These are phyloP conservation scores for Arge pagana DNA, from an alignment of 2,888 invertebrate genomes.

Conservation along the genomic window DNA sequence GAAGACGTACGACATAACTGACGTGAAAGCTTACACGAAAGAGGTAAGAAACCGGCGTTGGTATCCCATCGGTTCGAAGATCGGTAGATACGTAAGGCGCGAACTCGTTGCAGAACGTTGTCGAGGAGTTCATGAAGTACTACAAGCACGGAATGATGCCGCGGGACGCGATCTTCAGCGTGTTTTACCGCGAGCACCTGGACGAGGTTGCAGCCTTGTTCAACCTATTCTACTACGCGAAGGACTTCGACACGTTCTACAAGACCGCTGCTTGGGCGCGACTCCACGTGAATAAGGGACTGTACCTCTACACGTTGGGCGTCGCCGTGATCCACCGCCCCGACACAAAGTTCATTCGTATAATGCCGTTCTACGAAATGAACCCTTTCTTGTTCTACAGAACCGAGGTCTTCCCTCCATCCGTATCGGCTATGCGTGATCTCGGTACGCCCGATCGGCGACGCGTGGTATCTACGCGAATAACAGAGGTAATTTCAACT, in stretches of 20 bases:
- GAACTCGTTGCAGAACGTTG: conserved; percentile 48
- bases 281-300: conserved; percentile 55
- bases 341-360: conserved; percentile 64
- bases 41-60: no score
- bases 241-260: conserved; percentile 55
- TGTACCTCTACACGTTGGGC: conserved; percentile 67
- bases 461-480: no score
- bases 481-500: no score
- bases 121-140: conserved; percentile 49
- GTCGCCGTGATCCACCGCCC: conserved; percentile 66
- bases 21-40: conserved; percentile 41
- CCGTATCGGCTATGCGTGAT: no score
- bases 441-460: no score
- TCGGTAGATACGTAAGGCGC: conserved; percentile 24
- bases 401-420: conserved; percentile 62
- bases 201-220: conserved; percentile 51
- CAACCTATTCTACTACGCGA: conserved; percentile 52
- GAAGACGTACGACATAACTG: conserved; percentile 40
- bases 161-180: conserved; percentile 60
- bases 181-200: conserved; percentile 44
- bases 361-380: conserved; percentile 72
- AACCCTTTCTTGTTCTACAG: conserved; percentile 70
- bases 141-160: conserved; percentile 59
- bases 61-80: no score
- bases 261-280: conserved; percentile 56